Conservation (phyloP, 2,888 invertebrate genomes). For the Hedya salicella region DNA sequence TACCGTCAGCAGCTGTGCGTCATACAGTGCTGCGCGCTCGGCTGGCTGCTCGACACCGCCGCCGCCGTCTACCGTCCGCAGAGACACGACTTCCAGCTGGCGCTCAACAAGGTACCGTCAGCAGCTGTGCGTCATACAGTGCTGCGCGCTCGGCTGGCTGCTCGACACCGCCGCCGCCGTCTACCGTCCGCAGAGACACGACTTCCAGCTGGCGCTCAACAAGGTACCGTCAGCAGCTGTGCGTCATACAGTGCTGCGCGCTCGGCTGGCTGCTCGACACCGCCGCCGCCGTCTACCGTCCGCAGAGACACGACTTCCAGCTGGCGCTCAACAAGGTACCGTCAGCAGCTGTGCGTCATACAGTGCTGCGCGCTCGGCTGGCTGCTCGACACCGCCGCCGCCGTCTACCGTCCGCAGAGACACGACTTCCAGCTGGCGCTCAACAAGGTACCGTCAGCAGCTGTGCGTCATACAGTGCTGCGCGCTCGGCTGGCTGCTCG, state of each 20-base stretch:
- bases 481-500: constrained; percentile 95
- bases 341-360: constrained; percentile 54
- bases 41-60: constrained; percentile 94
- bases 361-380: constrained; percentile 88
- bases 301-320: background rate
- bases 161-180: constrained; percentile 91
- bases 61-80: constrained; percentile 89
- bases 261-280: constrained; percentile 95
- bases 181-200: background rate
- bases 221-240: constrained; percentile 54
- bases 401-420: constrained; percentile 63
- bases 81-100: constrained; percentile 89
- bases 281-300: constrained; percentile 85
- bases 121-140: constrained; percentile 52
- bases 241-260: constrained; percentile 64
- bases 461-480: constrained; percentile 46
- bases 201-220: background rate
- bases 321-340: background rate
- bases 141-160: constrained; percentile 92
- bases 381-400: constrained; percentile 93
- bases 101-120: constrained; percentile 88
- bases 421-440: background rate
- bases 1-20: constrained; percentile 70
- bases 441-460: constrained; percentile 48
- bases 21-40: constrained; percentile 94